phyloP scores from a whole-genome alignment of 2,888 invertebrate genomes.

The Branchellion lobata region DNA sequence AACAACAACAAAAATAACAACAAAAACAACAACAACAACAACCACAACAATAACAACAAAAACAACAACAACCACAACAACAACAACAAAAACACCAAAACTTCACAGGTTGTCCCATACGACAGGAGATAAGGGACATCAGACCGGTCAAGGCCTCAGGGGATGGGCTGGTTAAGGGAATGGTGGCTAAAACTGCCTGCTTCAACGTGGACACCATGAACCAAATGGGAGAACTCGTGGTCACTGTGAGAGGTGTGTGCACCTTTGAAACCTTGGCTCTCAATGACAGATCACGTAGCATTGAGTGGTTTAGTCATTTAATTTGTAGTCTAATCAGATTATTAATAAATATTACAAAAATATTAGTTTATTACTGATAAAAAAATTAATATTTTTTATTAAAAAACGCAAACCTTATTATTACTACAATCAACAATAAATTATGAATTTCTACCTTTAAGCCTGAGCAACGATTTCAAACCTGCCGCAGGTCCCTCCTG shows the following conservation, averaged over 20 bases:
- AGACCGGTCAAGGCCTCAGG: slow-evolving; percentile 69
- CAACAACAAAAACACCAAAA: neutral
- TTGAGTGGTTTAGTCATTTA: too few relatives aligned
- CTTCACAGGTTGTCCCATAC: slow-evolving; percentile 59
- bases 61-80: too few relatives aligned
- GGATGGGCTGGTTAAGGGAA: slow-evolving; percentile 65
- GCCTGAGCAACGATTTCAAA: too few relatives aligned
- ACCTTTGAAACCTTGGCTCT: too few relatives aligned
- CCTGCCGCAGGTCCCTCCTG: slow-evolving; percentile 69
- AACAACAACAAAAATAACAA: too few relatives aligned
- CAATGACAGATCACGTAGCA: too few relatives aligned
- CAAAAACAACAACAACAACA: too few relatives aligned
- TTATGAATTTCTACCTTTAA: neutral
- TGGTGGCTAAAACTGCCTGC: slow-evolving; percentile 64
- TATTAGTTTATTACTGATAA: neutral
- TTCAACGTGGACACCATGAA: slow-evolving; percentile 66
- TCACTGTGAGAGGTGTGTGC: slow-evolving; percentile 63
- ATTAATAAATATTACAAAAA: neutral
- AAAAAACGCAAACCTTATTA: too few relatives aligned
- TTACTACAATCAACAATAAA: too few relatives aligned
- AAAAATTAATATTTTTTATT: neutral
- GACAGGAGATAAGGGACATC: slow-evolving; percentile 63
- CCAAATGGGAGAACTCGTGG: slow-evolving; percentile 64
- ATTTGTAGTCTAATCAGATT: neutral
- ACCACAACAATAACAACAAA: too few relatives aligned